Conservation (phyloP, 1,140 invertebrate species). For the Pseudomyrmex concolor region DNA sequence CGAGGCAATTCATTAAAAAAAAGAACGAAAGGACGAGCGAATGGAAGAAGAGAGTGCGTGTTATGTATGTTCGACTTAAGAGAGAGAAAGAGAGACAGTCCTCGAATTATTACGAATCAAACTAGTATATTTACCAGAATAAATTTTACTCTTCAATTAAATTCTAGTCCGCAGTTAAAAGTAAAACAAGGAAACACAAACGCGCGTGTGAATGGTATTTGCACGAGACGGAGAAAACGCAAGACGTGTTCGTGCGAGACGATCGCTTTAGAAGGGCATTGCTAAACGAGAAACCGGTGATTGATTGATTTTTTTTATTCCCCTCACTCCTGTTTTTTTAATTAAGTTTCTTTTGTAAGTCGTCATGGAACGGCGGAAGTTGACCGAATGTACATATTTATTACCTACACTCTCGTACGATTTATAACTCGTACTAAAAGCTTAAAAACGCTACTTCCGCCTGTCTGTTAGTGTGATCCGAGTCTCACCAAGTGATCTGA, state of each 20-base stretch:
- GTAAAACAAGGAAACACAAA: constrained; percentile 56
- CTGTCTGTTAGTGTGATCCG: constrained; percentile 27
- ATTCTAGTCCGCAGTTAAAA: constrained; percentile 83
- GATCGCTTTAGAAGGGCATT: constrained; percentile 80
- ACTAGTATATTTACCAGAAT: constrained; percentile 84
- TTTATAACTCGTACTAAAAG: constrained; percentile 69
- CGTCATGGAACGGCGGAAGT: constrained; percentile 25
- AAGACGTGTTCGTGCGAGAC: constrained; percentile 30
- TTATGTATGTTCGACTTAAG: constrained; percentile 45
- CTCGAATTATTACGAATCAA: constrained; percentile 82
- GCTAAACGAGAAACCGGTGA: constrained; percentile 80
- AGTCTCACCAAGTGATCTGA: constrained; percentile 51
- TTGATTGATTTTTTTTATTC: constrained; percentile 74
- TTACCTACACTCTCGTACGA: constrained; percentile 41
- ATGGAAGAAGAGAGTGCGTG: constrained; percentile 43
- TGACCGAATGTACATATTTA: constrained; percentile 38
- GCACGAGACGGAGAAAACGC: not conserved
- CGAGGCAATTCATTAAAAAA: constrained; percentile 49
- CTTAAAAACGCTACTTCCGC: constrained; percentile 59
- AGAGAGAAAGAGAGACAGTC: constrained; percentile 73
- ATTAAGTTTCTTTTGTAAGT: constrained; percentile 70
- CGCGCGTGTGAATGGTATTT: not conserved
- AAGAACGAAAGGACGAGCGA: constrained; percentile 56
- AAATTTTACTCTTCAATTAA: constrained; percentile 84
- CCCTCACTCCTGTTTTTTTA: not conserved